phyloP scores from a whole-genome alignment of 2,888 invertebrate species.

The Nomada lathburiana region DNA sequence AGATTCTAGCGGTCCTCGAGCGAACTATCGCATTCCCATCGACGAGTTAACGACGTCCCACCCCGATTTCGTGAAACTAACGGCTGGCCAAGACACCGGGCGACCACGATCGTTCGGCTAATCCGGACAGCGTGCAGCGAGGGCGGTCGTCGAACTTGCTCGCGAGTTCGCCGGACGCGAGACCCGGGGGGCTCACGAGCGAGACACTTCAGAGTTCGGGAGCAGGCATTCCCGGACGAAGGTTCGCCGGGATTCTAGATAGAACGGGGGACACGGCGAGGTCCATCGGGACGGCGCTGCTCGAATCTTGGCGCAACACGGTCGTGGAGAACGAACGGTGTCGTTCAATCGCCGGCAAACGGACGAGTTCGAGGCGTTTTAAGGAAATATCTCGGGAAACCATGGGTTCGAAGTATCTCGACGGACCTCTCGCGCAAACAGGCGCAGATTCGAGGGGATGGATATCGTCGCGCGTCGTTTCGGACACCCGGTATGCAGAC shows the following conservation, averaged over 20 bases:
- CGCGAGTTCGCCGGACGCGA: conserved; percentile 46
- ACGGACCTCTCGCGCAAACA: background rate
- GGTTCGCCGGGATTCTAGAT: conserved; percentile 31
- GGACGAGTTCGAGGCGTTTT: too few species aligned
- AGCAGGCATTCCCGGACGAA: conserved; percentile 37
- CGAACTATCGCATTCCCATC: too few species aligned
- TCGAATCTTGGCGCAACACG: conserved; percentile 56
- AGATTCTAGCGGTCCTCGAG: too few species aligned
- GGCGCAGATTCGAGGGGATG: background rate
- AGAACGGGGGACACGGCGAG: background rate
- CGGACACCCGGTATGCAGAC: conserved; percentile 35
- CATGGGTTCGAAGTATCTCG: too few species aligned
- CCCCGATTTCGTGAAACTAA: background rate
- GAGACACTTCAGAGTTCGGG: conserved; percentile 51
- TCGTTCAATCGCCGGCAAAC: background rate
- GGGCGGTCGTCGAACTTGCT: conserved; percentile 54
- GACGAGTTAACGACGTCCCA: too few species aligned
- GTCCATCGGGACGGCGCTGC: background rate
- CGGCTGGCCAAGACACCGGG: background rate
- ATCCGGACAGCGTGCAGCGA: conserved; percentile 46
- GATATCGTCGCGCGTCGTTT: background rate
- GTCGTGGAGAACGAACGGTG: conserved; percentile 2
- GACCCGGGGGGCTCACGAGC: conserved; percentile 28
- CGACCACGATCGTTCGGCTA: conserved; percentile 40
- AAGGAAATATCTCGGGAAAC: too few species aligned